These are phyloP conservation scores for Drosophila santomea DNA, from an alignment of 1,140 invertebrate genomes.

Conservation along the genomic window DNA sequence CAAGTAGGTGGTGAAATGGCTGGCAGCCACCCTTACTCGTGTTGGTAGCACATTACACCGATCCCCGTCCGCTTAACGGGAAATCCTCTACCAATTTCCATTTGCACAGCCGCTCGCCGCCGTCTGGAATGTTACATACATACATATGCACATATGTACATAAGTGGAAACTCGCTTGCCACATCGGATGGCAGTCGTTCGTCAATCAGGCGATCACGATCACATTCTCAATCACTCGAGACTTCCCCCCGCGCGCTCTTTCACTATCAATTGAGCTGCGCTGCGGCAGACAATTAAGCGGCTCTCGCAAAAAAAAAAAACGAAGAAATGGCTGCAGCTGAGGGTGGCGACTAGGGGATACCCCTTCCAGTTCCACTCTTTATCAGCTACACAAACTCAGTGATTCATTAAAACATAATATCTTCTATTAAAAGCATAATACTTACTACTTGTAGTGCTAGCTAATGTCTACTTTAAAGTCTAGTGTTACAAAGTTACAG, in stretches of 20 bases:
- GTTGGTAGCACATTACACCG: constrained; percentile 38
- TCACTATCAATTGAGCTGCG: constrained; percentile 41
- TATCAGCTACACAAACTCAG: too few relatives aligned
- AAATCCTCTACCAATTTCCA: constrained; percentile 15
- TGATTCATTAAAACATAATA: too few relatives aligned
- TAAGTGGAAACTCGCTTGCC: constrained; percentile 15
- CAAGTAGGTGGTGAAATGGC: background rate
- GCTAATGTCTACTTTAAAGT: background rate
- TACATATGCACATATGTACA: background rate
- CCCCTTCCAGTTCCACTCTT: background rate
- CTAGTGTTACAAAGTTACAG: background rate
- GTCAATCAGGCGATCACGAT: constrained; percentile 42
- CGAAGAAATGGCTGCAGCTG: background rate
- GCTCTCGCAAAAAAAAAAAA: constrained; percentile 25
- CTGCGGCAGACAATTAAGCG: constrained; percentile 35
- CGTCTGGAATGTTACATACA: too few relatives aligned
- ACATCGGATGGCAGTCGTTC: constrained; percentile 14
- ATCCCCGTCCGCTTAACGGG: constrained; percentile 11
- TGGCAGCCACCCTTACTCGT: constrained; percentile 31
- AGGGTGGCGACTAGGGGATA: background rate
- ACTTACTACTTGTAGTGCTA: too few relatives aligned
- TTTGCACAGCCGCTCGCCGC: constrained; percentile 11
- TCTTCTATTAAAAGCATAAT: too few relatives aligned
- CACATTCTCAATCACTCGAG: background rate
- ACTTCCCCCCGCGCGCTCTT: background rate